phyloP scores from a whole-genome alignment of 2,888 invertebrate genomes.

The Caenorhabditis doughertyi region DNA sequence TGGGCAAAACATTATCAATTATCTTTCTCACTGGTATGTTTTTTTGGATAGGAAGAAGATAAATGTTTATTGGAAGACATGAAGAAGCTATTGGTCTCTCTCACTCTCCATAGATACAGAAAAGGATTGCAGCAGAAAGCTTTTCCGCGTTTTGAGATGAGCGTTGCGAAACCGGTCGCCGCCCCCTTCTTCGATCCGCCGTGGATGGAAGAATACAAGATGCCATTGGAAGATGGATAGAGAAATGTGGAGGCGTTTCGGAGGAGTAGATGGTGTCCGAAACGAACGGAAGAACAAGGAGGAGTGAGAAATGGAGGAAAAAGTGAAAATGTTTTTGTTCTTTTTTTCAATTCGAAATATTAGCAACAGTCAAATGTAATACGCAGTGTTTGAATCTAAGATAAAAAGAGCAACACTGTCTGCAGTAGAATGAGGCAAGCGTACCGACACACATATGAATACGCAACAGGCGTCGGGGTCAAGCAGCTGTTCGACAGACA shows the following conservation, averaged over 20 bases:
- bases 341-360: background rate
- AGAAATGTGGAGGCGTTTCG: slow-evolving; percentile 15
- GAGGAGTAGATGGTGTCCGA: slow-evolving; percentile 24
- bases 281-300: slow-evolving; percentile 37
- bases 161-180: slow-evolving; percentile 50
- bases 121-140: slow-evolving; percentile 27
- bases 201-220: slow-evolving; percentile 31
- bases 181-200: too few relatives aligned
- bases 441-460: background rate
- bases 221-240: slow-evolving; percentile 38
- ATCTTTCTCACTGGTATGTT: slow-evolving; percentile 28
- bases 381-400: background rate
- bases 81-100: slow-evolving; percentile 12
- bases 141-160: slow-evolving; percentile 40
- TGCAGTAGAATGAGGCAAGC: background rate
- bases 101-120: too few relatives aligned
- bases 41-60: background rate
- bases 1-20: slow-evolving; percentile 24
- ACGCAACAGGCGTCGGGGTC: background rate
- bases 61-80: too few relatives aligned
- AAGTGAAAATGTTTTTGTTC: slow-evolving; percentile 37
- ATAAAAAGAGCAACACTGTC: background rate
- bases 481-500: slow-evolving; percentile 29
- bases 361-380: too few relatives aligned
- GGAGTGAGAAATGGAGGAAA: slow-evolving; percentile 10